phyloP scores from a whole-genome alignment of 2,888 invertebrate genomes.

The Caenorhabditis afra region DNA sequence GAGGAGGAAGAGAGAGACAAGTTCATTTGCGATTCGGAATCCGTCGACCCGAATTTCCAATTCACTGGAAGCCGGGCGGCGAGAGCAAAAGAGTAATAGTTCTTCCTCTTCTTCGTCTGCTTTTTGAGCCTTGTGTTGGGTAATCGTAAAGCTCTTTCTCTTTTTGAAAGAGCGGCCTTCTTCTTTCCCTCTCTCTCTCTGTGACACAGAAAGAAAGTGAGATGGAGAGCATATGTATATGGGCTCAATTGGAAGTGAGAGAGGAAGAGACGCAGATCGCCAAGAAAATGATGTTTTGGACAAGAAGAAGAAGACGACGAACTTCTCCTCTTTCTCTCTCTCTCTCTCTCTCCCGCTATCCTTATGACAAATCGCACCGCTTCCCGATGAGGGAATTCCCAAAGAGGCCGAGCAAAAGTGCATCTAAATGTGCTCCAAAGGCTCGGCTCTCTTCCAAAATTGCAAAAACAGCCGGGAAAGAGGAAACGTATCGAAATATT shows the following conservation, averaged over 20 bases:
- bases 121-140: no score
- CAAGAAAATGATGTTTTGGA: neutral
- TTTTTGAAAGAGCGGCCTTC: no score
- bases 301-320: neutral
- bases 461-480: no score
- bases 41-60: neutral
- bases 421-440: neutral
- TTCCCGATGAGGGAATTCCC: neutral
- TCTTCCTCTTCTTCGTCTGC: no score
- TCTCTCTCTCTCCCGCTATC: neutral
- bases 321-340: neutral
- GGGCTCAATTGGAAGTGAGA: neutral
- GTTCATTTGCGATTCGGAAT: neutral
- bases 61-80: no score
- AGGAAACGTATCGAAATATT: no score
- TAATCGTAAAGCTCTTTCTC: no score
- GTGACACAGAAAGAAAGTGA: no score
- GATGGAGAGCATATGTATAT: no score
- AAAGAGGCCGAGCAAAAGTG: neutral
- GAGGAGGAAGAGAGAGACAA: neutral
- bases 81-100: no score
- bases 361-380: neutral
- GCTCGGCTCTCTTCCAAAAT: no score
- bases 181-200: no score
- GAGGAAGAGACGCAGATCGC: slow-evolving; percentile 3